Evolutionary conservation across 2,888 invertebrate genomes (phyloP), one percentile per base, ranked within the genome.

Genomic region (Falcaria lacertinaria): DNA sequence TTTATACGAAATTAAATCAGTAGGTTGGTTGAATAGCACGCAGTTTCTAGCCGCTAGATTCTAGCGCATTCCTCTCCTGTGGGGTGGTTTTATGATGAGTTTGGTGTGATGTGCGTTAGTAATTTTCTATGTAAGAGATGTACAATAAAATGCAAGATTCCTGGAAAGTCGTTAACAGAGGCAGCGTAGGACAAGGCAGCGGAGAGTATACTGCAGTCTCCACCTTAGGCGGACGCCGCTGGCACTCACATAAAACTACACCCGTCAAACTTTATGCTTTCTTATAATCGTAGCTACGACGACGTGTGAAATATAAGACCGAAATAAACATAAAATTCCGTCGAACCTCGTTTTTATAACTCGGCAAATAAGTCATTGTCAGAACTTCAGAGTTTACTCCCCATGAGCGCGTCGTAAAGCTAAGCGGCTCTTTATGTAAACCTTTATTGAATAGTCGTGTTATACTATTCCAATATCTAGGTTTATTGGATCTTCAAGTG

Each of bases 301-400:
- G 71, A 74, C 77, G 72, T 79, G 76, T 75, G 78, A 80, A 81
- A 79, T 74, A 76, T 74, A 75, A 72, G 69, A 64, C 62, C 54
- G 65, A 60, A 74, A 75, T 74, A 72, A 78, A 77, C 73, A 74
- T 80, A 77, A 80, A 78, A 74, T 64, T 52, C 66, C 60, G 56
- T 64, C 59, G 58, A 57, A 51, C 55, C 54, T 52, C 58, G 60
- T 75, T 77, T 82, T 82, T 81, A 81, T 69, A 74, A 74, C 80
- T 73, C 64, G 43, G 69, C 70, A 74, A 77, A 80, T 78, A 80
- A 80, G 72, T 74, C 74, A 80, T 78, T 78, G 78, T 75, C 67
- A 68, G 67, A 69, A 69, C 59, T 68, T 60, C 57, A 61, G 62
- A 54, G 63, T 73, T 69, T 64, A 69, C 69, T 66, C 64, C 60